phyloP scores from a whole-genome alignment of 2,888 invertebrate species.

The Dryocosmus kuriphilus region DNA sequence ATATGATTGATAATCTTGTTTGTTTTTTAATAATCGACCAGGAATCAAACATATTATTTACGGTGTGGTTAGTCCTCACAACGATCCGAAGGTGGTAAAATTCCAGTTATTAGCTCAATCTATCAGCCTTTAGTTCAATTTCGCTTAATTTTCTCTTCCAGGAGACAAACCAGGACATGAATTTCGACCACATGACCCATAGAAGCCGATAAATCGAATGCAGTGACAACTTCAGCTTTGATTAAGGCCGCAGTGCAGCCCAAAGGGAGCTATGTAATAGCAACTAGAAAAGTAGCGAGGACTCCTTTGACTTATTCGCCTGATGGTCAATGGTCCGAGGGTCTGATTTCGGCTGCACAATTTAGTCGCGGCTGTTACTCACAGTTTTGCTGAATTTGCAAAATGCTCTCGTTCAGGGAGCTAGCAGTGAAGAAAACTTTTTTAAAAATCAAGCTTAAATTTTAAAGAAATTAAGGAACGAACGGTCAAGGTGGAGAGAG shows the following conservation, averaged over 20 bases:
- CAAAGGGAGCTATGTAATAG: slow-evolving; percentile 97
- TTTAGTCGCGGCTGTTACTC: slow-evolving; percentile 98
- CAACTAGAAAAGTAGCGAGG: too few species aligned
- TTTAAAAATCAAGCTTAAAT: too few species aligned
- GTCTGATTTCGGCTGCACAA: too few species aligned
- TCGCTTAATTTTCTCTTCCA: slow-evolving; percentile 75
- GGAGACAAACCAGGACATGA: too few species aligned
- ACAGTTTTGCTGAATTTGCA: slow-evolving; percentile 97
- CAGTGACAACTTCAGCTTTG: slow-evolving; percentile 96
- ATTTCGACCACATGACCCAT: slow-evolving; percentile 99
- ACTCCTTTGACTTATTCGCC: slow-evolving; percentile 92
- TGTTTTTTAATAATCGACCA: slow-evolving; percentile 89
- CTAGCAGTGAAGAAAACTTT: slow-evolving; percentile 97
- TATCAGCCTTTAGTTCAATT: background rate
- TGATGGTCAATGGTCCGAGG: slow-evolving; percentile 99
- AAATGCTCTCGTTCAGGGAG: slow-evolving; percentile 96
- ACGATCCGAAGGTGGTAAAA: slow-evolving; percentile 28
- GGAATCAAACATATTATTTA: too few species aligned
- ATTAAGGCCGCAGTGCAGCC: slow-evolving; percentile 97
- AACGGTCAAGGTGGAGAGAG: too few species aligned
- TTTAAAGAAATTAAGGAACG: too few species aligned
- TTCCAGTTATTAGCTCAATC: background rate
- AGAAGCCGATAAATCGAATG: slow-evolving; percentile 98
- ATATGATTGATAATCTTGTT: slow-evolving; percentile 99
- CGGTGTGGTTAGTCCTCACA: too few species aligned